Base-by-base conservation (phyloP, 92 coral and sea anemone species). In the Micromussa lordhowensis region DNA sequence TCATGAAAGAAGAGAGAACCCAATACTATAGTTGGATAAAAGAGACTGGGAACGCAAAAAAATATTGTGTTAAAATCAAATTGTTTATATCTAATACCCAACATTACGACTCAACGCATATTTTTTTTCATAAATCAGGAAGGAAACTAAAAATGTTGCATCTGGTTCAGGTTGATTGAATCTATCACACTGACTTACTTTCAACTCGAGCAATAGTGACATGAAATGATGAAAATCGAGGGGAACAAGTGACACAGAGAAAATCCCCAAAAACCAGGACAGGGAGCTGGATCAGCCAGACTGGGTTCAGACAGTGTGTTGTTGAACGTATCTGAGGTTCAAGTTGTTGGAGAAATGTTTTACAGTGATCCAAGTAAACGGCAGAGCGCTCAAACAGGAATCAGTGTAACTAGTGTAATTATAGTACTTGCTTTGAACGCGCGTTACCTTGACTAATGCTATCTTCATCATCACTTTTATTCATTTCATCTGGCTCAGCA, bases 361-460 rank as follows among this genome's bases (percentile, higher is more conserved):
- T 8, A 35, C 22, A 24, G 36, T 19, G 7, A 31, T 29, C 22
- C 24, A 30, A 69, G 24, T 12, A 1, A 72, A 70, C 36, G 1
- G 6, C 44, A 32, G 12, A 13, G 35, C 13, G 3, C 34, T 72
- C 28, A 31, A 71, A 19, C 24, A 70, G 81, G 34, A 21, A 28
- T 34, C 32, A 58, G 26, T 51, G 21, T 7, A 13, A 54, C 12
- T 26, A 16, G 30, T 36, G 57, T n/a, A n/a, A n/a, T n/a, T n/a
- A n/a, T n/a, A 40, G 48, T 40, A 40, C 48, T 40, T 40, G 4
- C 48, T 40, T 36, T 32, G 16, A 55, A 36, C 49, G 1, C 24
- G 8, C 21, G 19, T 77, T 77, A 86, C 89, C 89, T 77, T 44
- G 44, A 13, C n/a, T 30, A 12, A 61, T 85, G 18, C 82, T 40